A percentile compares a stretch with the other conserved stretches of the same genome.
Conservation (phyloP, 2,888 invertebrate species). For the Strigamia maritima region DNA sequence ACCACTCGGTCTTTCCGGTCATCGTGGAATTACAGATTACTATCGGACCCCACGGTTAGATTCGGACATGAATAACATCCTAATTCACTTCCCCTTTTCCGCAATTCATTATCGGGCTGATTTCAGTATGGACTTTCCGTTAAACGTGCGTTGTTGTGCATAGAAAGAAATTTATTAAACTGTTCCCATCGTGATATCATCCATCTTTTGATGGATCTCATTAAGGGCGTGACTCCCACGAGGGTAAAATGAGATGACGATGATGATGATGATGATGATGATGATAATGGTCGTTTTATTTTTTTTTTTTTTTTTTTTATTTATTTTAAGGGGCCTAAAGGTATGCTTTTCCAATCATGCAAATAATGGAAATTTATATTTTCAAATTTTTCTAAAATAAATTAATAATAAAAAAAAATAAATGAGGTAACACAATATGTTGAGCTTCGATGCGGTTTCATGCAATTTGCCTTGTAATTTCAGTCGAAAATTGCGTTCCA, state of each 20-base stretch:
- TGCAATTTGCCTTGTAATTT: neutral
- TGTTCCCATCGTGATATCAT: neutral
- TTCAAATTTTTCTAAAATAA: neutral
- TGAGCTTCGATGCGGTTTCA: neutral
- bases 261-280: neutral
- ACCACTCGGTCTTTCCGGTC: neutral
- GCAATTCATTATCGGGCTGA: neutral
- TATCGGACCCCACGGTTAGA: neutral
- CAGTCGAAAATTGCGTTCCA: too few relatives aligned
- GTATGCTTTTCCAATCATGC: neutral
- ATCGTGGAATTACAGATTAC: neutral
- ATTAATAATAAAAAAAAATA: too few relatives aligned
- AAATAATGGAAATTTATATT: neutral
- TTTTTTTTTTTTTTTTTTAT: neutral
- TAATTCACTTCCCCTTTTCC: neutral
- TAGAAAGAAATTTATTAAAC: conserved; percentile 1
- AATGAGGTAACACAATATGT: too few relatives aligned
- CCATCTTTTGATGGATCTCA: conserved; percentile 11
- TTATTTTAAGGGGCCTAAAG: neutral
- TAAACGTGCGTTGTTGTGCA: neutral
- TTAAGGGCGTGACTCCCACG: neutral
- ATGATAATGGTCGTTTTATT: neutral
- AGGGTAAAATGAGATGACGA: conserved; percentile 5
- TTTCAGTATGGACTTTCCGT: neutral
- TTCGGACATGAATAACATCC: conserved; percentile 1